A percentile compares a stretch with the other conserved stretches of the same genome.
Conservation (phyloP, 2,113 vertebrate genomes). For the Crotalus viridis region DNA sequence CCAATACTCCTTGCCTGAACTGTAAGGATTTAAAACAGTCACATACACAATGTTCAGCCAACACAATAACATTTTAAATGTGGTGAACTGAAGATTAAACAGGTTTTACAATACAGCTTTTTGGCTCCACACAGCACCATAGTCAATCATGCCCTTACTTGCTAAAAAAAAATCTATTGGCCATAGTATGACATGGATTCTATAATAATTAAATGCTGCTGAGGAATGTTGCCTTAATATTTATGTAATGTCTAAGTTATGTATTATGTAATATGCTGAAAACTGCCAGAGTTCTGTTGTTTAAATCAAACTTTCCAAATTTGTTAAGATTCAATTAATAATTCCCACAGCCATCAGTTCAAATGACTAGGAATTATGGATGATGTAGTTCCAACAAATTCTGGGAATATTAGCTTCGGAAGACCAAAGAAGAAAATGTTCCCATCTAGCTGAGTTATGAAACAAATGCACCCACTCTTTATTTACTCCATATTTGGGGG, state of each 20-base stretch:
- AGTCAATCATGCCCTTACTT: neutral
- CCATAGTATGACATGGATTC: neutral
- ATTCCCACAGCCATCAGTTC: neutral
- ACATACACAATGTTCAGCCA: neutral
- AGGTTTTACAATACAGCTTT: neutral
- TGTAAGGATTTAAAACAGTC: neutral
- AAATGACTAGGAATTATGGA: neutral
- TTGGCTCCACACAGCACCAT: neutral
- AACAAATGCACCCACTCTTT: neutral
- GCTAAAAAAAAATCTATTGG: neutral
- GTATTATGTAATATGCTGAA: neutral
- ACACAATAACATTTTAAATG: constrained; percentile 11
- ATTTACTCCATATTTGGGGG: neutral
- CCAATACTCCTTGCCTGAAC: neutral
- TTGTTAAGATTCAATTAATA: neutral
- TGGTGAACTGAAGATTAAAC: constrained; percentile 10
- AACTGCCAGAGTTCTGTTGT: neutral
- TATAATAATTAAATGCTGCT: neutral
- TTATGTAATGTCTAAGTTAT: neutral
- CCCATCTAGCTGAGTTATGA: neutral
- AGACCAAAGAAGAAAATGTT: neutral
- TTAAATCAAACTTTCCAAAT: neutral
- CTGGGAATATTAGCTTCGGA: neutral
- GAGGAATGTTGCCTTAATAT: constrained; percentile 1
- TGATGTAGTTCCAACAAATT: neutral